Evolutionary conservation across 2,888 invertebrate species (phyloP), one percentile per base, ranked within the genome.

Genomic region (Peribatodes rhomboidaria): DNA sequence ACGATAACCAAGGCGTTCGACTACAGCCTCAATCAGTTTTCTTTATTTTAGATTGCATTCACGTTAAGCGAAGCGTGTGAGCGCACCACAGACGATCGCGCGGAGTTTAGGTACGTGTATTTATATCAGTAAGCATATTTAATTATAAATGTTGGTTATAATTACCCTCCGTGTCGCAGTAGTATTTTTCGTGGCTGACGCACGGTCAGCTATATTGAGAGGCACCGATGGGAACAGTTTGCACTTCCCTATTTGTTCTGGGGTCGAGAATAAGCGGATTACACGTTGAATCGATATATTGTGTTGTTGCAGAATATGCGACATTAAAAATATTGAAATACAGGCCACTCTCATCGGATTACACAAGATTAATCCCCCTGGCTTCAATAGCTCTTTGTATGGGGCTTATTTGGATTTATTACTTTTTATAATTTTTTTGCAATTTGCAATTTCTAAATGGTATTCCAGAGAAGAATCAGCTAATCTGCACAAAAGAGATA

Each of bases 61-160:
- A 18, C 50, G 10, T 50, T 18, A 50, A 50, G 33, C 33, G 33
- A 35, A 18, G 9, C 27, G 27, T 4, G 18, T 10, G 31, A 18
- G 20, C 61, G 47, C 35, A 20, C 18, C 54, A 41, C 31, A 33
- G 53, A 33, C 22, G 47, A 41, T 61, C 54, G 11, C 22, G 31
- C 35, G 22, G 33, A 47, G 42, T 57, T 22, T 53, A 11, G n/a
- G 31, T 42, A 33, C 33, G 44, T 14, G 42, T 64, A 59, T 64
- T 64, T 64, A 64, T 64, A 64, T 53, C 63, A 58, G 46, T 53
- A 44, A 62, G 16, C 54, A 55, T 52, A 63, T 53, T 57, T 64
- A 22, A 64, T 59, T 53, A 64, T 64, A 64, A 64, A 64, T 59
- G 59, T 42, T 59, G 47, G 63, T 59, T 59, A 64, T 64, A 64